phyloP scores from a whole-genome alignment of 2,888 invertebrate species.

The Dastarcus helophoroides region DNA sequence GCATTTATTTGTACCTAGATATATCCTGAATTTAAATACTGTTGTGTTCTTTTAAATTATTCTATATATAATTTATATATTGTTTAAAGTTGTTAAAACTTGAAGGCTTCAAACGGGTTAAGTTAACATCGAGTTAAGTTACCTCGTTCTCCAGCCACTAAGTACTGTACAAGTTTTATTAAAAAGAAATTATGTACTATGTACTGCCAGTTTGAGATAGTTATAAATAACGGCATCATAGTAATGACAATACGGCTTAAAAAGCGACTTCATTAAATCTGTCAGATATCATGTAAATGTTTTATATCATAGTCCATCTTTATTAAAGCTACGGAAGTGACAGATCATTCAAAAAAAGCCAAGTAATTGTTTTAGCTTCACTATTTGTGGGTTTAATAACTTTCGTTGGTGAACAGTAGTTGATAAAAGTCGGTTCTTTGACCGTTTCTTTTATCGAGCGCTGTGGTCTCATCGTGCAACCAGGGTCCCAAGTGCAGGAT shows the following conservation, averaged over 20 bases:
- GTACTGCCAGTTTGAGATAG: slow-evolving; percentile 21
- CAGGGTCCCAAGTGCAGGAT: slow-evolving; percentile 9
- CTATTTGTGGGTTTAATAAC: slow-evolving; percentile 11
- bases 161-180: slow-evolving; percentile 12
- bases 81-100: too few species aligned
- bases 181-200: slow-evolving; percentile 15
- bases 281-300: slow-evolving; percentile 18
- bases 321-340: slow-evolving; percentile 4
- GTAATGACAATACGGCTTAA: slow-evolving; percentile 25
- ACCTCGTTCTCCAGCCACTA: too few species aligned
- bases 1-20: slow-evolving; percentile 1
- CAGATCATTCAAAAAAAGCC: slow-evolving; percentile 6
- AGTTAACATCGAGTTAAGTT: too few species aligned
- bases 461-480: not conserved
- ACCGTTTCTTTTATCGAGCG: not conserved
- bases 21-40: not conserved
- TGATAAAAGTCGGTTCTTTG: too few species aligned
- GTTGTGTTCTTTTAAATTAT: not conserved
- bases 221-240: slow-evolving; percentile 22
- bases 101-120: too few species aligned
- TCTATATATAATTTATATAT: too few species aligned
- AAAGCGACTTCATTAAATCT: slow-evolving; percentile 14
- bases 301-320: slow-evolving; percentile 19
- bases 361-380: too few species aligned
- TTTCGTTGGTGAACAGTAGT: too few species aligned